Evolutionary conservation across 2,888 invertebrate genomes (phyloP).

Genomic region (Aromia moschata): DNA sequence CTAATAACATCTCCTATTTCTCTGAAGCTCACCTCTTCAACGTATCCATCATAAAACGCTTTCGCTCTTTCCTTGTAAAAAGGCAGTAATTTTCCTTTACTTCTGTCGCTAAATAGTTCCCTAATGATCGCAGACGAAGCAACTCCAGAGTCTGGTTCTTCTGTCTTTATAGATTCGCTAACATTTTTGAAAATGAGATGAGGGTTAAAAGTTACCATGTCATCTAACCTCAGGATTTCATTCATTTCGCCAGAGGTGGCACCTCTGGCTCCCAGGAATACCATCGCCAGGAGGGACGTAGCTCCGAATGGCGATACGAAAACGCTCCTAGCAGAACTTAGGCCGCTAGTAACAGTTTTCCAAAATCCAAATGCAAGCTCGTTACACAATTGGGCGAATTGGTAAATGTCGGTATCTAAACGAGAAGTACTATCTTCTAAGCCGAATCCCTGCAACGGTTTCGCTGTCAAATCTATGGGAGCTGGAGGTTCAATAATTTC

Average conservation of each 20-base stretch:
- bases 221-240: constrained; percentile 83
- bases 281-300: constrained; percentile 88
- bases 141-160: constrained; percentile 75
- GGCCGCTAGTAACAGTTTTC: constrained; percentile 75
- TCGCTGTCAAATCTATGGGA: constrained; percentile 66
- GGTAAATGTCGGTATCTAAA: constrained; percentile 78
- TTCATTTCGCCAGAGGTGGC: constrained; percentile 92
- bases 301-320: constrained; percentile 86
- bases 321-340: constrained; percentile 80
- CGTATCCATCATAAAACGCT: constrained; percentile 87
- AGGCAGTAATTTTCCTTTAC: constrained; percentile 80
- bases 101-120: constrained; percentile 83
- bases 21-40: constrained; percentile 85
- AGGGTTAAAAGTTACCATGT: constrained; percentile 90
- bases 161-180: constrained; percentile 78
- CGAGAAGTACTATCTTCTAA: constrained; percentile 79
- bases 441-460: constrained; percentile 71
- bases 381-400: constrained; percentile 83
- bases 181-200: constrained; percentile 87
- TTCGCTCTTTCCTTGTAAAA: constrained; percentile 90
- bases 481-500: constrained; percentile 54
- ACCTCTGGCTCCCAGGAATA: constrained; percentile 86
- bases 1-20: constrained; percentile 85
- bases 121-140: constrained; percentile 83
- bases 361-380: constrained; percentile 87